Evolutionary conservation across 2,797 vertebrate genomes (phyloP).

Genomic region (Linurgus olivaceus): DNA sequence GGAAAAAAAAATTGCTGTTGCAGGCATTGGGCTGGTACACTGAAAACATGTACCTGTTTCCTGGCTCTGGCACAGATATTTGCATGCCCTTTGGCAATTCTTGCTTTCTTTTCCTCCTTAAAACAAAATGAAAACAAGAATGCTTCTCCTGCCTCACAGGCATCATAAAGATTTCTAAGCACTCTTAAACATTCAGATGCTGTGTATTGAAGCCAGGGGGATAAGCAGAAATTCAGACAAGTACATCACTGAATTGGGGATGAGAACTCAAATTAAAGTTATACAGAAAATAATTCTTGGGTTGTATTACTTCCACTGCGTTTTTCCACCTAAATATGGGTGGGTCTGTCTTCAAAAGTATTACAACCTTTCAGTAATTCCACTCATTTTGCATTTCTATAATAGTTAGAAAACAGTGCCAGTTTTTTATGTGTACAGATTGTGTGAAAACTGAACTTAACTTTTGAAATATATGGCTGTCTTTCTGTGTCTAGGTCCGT

Average conservation of each 20-base stretch:
- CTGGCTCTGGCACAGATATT: neutral
- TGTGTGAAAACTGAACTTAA: neutral
- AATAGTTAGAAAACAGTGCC: neutral
- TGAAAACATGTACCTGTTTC: neutral
- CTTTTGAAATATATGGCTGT: neutral
- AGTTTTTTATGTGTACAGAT: neutral
- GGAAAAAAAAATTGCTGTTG: neutral
- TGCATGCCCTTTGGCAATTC: neutral
- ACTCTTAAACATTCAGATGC: neutral
- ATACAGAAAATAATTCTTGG: neutral
- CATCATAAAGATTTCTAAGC: neutral
- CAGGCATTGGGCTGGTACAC: neutral
- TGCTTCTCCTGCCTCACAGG: neutral
- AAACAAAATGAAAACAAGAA: neutral
- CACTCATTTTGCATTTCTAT: neutral
- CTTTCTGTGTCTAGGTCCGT: neutral
- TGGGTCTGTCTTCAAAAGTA: neutral
- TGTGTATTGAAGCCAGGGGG: neutral
- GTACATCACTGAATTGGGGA: neutral
- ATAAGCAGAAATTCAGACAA: neutral
- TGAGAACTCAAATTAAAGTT: neutral
- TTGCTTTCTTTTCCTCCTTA: neutral
- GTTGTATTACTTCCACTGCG: neutral
- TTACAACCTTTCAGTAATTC: neutral
- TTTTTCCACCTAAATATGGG: neutral